Percentiles rank a stretch among this genome's conserved stretches.
These are phyloP conservation scores for Nomada fabriciana DNA, from an alignment of 2,888 invertebrate genomes.

Conservation along the genomic window DNA sequence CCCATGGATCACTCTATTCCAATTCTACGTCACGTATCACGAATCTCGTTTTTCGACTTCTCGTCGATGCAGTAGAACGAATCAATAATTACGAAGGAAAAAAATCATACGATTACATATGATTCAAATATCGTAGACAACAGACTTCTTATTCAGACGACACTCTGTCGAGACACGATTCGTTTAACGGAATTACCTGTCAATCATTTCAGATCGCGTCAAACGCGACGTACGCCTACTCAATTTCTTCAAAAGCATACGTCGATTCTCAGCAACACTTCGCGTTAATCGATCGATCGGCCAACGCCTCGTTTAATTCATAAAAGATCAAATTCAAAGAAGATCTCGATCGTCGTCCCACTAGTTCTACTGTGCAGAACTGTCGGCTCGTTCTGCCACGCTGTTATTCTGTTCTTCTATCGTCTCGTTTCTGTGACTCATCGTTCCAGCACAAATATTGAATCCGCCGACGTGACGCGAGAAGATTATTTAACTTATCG, in stretches of 20 bases:
- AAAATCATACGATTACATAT: not conserved
- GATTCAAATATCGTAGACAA: too few species aligned
- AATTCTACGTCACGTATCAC: not conserved
- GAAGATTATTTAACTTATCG: conserved; percentile 40
- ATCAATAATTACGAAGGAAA: not conserved
- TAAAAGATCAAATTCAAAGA: conserved; percentile 21
- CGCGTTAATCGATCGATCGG: not conserved
- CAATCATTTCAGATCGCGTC: not conserved
- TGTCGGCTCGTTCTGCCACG: not conserved
- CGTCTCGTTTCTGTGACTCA: conserved; percentile 4
- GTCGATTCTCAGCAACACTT: not conserved
- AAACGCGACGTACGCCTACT: conserved; percentile 8
- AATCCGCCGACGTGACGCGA: conserved; percentile 16
- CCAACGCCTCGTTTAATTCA: not conserved
- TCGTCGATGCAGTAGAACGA: not conserved
- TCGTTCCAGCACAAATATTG: conserved; percentile 40
- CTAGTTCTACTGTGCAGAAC: not conserved
- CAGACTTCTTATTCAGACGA: too few species aligned
- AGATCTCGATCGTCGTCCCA: conserved; percentile 9
- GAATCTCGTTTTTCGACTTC: not conserved
- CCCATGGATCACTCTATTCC: too few species aligned
- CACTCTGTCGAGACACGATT: not conserved
- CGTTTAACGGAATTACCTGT: not conserved
- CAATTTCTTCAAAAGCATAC: not conserved
- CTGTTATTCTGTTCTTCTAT: not conserved